Conservation (phyloP, 2,888 invertebrate species). For the Gibbula magus region DNA sequence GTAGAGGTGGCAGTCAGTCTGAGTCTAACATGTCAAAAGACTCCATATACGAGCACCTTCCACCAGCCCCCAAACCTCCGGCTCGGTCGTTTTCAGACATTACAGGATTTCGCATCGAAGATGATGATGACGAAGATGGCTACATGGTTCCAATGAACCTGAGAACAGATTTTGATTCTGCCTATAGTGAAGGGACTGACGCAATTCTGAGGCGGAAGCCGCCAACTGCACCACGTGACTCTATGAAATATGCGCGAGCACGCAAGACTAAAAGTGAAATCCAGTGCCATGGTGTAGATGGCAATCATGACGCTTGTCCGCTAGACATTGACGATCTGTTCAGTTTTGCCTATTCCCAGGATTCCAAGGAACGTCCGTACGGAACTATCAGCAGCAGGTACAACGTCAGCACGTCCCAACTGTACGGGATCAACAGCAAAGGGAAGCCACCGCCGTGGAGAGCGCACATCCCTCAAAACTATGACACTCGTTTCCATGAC, state of each 20-base stretch:
- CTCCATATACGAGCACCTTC: slow-evolving; percentile 65
- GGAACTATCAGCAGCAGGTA: slow-evolving; percentile 27
- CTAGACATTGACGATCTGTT: slow-evolving; percentile 54
- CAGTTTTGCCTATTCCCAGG: slow-evolving; percentile 44
- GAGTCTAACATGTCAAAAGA: slow-evolving; percentile 50
- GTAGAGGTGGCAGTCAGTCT: not conserved
- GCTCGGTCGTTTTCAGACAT: slow-evolving; percentile 4
- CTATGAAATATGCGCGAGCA: slow-evolving; percentile 40
- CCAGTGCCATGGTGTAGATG: slow-evolving; percentile 31
- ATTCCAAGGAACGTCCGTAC: slow-evolving; percentile 26
- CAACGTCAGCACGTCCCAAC: slow-evolving; percentile 40
- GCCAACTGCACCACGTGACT: slow-evolving; percentile 53
- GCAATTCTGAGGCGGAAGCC: slow-evolving; percentile 55
- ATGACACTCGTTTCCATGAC: slow-evolving; percentile 37
- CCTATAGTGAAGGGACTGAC: slow-evolving; percentile 42
- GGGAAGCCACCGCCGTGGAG: slow-evolving; percentile 28
- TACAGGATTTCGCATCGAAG: slow-evolving; percentile 26
- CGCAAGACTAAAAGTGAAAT: slow-evolving; percentile 52
- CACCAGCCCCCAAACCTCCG: slow-evolving; percentile 62
- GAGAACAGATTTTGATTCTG: slow-evolving; percentile 31
- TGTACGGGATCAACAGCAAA: slow-evolving; percentile 32
- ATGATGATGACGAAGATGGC: slow-evolving; percentile 57
- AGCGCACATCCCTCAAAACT: slow-evolving; percentile 19
- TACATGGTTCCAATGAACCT: slow-evolving; percentile 65
- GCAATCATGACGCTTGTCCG: slow-evolving; percentile 32